phyloP scores from a whole-genome alignment of 2,797 vertebrate genomes.

The Clarias pachynema region DNA sequence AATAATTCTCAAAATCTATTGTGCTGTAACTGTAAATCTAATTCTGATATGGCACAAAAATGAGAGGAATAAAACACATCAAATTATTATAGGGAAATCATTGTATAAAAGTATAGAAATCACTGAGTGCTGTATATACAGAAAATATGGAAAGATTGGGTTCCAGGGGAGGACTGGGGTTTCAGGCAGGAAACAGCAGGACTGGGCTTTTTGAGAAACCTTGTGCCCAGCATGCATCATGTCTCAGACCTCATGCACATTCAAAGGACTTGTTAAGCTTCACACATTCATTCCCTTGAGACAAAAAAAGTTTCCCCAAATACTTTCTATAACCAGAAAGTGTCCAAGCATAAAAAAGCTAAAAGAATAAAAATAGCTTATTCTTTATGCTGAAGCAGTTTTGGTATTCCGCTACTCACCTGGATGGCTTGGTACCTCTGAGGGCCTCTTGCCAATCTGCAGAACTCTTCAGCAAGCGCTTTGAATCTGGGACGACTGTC shows the following conservation, averaged over 20 bases:
- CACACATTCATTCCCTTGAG: conserved; percentile 91
- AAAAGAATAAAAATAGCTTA: neutral
- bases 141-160: too few relatives aligned
- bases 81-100: too few relatives aligned
- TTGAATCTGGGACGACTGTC: conserved; percentile 96
- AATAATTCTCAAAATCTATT: too few relatives aligned
- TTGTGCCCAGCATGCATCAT: conserved; percentile 94
- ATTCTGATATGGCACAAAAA: too few relatives aligned
- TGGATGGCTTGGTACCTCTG: conserved; percentile 96
- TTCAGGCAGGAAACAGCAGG: conserved; percentile 70
- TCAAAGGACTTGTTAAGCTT: conserved; percentile 84
- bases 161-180: too few relatives aligned
- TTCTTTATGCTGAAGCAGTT: neutral
- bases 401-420: conserved; percentile 69
- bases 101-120: too few relatives aligned
- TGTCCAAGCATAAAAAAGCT: neutral
- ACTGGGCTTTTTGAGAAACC: neutral
- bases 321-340: neutral
- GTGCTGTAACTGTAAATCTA: too few relatives aligned
- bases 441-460: conserved; percentile 94
- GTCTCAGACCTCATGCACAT: conserved; percentile 92
- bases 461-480: conserved; percentile 94
- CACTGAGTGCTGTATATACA: too few relatives aligned
- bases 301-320: conserved; percentile 1
- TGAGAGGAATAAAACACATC: too few relatives aligned